These are phyloP conservation scores for Opisthograptis luteolata DNA, from an alignment of 2,888 invertebrate species.

Conservation along the genomic window DNA sequence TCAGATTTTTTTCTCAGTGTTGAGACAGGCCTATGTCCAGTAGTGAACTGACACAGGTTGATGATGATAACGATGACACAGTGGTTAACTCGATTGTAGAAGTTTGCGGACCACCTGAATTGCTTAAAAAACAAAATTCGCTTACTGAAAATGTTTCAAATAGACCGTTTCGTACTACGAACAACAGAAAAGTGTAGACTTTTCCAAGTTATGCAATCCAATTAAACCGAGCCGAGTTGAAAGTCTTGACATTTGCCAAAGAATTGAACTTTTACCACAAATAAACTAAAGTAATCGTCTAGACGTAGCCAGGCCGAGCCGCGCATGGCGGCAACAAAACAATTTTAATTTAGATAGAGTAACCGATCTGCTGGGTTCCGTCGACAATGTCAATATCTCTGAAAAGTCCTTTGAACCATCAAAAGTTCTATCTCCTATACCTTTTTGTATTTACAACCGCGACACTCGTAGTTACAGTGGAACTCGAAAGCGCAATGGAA, in stretches of 20 bases:
- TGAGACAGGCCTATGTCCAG: no score
- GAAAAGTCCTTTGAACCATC: slow-evolving; percentile 46
- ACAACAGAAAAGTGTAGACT: no score
- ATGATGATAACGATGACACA: no score
- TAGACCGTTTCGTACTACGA: no score
- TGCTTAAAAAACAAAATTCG: no score
- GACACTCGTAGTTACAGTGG: slow-evolving; percentile 55
- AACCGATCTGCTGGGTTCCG: slow-evolving; percentile 43
- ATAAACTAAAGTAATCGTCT: slow-evolving; percentile 44
- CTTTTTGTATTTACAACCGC: slow-evolving; percentile 43
- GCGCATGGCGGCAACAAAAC: slow-evolving; percentile 40
- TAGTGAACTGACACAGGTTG: no score
- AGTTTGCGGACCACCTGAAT: no score
- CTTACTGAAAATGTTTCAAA: no score
- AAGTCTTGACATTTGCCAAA: neutral
- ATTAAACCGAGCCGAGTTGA: neutral
- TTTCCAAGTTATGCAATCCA: neutral
- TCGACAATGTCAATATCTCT: slow-evolving; percentile 36
- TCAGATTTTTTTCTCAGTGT: no score
- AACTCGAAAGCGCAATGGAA: slow-evolving; percentile 55
- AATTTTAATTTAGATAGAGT: slow-evolving; percentile 60
- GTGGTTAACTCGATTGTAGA: no score
- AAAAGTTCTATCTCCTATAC: slow-evolving; percentile 57
- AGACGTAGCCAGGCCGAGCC: slow-evolving; percentile 38
- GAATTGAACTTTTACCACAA: slow-evolving; percentile 16